Evolutionary conservation across 2,113 vertebrate species (phyloP), one percentile per base, ranked within the genome.

Genomic region (Leucopternis melanops): DNA sequence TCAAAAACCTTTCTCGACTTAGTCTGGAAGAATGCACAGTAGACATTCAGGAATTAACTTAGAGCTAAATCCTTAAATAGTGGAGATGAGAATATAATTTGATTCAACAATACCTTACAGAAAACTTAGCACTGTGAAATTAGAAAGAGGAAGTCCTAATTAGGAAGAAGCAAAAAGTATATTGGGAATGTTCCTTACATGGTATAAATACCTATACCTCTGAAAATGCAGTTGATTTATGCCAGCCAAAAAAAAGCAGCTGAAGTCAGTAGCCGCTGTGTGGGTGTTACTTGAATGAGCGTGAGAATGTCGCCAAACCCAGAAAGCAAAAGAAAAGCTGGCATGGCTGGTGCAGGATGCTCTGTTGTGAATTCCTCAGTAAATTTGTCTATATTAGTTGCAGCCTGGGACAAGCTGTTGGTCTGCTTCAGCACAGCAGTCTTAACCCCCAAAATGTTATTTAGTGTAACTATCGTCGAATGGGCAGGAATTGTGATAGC

Each of bases 391-490:
- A 0, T 18, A 15, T 78, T 45, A 22, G 18, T 6, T 59, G 55
- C 77, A 73, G 73, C 69, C 54, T 23, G 69, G 27, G 50, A 36
- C 50, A 20, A 23, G 75, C 67, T 49, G 44, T 54, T 36, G 79
- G 19, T 65, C 65, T 21, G 40, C 58, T 59, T 36, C 59, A 6
- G 47, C 18, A 1, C 70, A 32, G 58, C 18, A 22, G 11, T 2
- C 13, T 16, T 26, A 61, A 21, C 55, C 84, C 86, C 38, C 3
- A 2, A 6, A 45, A 13, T 0, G 3, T 45, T 7, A 4, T 9
- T 40, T 5, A 0, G 13, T 2, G 1, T 38, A 17, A 6, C 6
- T 26, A 10, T 32, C 17, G 1, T 22, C 0, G 0, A 19, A 7
- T 0, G 0, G 58, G 55, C 38, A 57, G 81, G 52, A 45, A 10